Percentiles rank a stretch among this genome's conserved stretches.
phyloP scores from a whole-genome alignment of 1,140 invertebrate species.

The Adoxophyes honmai region DNA sequence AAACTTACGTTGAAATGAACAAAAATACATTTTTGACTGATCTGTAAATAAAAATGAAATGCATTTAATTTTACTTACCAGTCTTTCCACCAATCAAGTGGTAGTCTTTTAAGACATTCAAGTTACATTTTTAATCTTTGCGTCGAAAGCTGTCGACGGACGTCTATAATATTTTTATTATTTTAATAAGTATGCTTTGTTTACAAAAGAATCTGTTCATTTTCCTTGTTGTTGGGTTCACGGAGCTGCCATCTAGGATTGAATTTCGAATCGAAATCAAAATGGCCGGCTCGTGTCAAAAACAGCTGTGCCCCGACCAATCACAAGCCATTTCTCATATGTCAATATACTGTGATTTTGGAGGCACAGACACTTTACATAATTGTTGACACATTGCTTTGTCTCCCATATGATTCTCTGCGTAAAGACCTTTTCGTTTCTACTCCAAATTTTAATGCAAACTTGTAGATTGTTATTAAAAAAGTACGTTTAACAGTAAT shows the following conservation, averaged over 20 bases:
- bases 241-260: conserved; percentile 48
- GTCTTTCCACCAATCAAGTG: too few relatives aligned
- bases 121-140: too few relatives aligned
- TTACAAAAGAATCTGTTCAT: background rate
- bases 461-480: background rate
- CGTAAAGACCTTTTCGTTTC: conserved; percentile 24
- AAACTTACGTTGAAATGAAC: too few relatives aligned
- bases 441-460: background rate
- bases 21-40: too few relatives aligned
- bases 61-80: too few relatives aligned
- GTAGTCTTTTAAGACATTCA: too few relatives aligned
- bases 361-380: conserved; percentile 35
- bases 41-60: too few relatives aligned
- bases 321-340: conserved; percentile 34
- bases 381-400: conserved; percentile 61
- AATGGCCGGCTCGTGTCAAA: conserved; percentile 46
- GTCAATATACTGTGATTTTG: conserved; percentile 50
- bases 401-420: conserved; percentile 60
- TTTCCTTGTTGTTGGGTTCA: conserved; percentile 44
- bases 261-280: conserved; percentile 26
- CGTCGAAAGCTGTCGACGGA: too few relatives aligned
- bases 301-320: conserved; percentile 66
- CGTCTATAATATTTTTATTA: too few relatives aligned
- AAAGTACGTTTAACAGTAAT: background rate
- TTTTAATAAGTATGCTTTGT: too few relatives aligned